phyloP scores from a whole-genome alignment of 2,113 vertebrate genomes.

The Eurystomus gularis region DNA sequence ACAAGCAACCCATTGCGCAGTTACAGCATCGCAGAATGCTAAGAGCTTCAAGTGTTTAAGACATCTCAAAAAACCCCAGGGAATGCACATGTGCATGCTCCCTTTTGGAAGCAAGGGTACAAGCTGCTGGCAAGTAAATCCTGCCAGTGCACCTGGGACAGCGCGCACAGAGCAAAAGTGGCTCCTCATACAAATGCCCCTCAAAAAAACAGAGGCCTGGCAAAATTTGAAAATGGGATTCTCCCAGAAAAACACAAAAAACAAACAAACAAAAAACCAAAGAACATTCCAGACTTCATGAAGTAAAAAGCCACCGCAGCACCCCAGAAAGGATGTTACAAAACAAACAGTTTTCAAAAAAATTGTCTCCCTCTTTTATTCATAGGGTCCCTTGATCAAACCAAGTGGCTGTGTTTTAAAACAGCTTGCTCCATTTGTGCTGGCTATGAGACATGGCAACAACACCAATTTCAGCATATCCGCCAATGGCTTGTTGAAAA shows the following conservation, averaged over 20 bases:
- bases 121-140: neutral
- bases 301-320: neutral
- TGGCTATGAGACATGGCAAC: neutral
- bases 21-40: neutral
- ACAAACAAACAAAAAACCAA: neutral
- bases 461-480: neutral
- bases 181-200: neutral
- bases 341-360: neutral
- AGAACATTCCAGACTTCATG: neutral
- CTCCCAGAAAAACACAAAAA: too few relatives aligned
- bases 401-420: neutral
- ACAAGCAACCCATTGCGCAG: neutral
- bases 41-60: neutral
- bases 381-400: neutral
- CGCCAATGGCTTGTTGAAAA: neutral
- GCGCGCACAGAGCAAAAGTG: rapidly evolving
- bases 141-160: neutral
- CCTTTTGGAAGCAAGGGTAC: neutral
- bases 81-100: rapidly evolving
- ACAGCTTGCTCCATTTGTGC: neutral
- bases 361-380: rapidly evolving
- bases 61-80: neutral
- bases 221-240: neutral
- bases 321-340: neutral
- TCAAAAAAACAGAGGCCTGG: rapidly evolving